phyloP scores from a whole-genome alignment of 2,113 vertebrate genomes.

The Enhydra lutris region DNA sequence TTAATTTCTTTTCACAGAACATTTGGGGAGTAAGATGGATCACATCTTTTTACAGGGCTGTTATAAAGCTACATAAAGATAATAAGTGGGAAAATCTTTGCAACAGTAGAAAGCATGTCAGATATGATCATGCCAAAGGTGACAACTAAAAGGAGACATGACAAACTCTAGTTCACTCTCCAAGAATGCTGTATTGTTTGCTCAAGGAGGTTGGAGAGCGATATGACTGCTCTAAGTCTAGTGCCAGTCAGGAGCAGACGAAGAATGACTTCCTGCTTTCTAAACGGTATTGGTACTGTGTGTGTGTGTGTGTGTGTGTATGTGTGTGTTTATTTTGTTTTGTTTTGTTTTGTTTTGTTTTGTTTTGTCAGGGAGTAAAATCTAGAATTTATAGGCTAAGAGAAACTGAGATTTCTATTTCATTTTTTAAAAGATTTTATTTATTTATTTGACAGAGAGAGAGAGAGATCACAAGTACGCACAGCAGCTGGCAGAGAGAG shows the following conservation, averaged over 20 bases:
- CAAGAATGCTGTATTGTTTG: not conserved
- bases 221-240: not conserved
- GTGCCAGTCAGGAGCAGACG: not conserved
- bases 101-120: not conserved
- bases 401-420: slow-evolving; percentile 25
- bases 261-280: not conserved
- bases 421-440: not conserved
- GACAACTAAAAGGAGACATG: not conserved
- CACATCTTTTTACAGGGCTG: not conserved
- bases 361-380: not conserved
- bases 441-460: too few relatives aligned
- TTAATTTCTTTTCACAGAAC: not conserved
- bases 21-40: not conserved
- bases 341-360: too few relatives aligned
- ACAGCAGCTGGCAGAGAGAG: too few relatives aligned
- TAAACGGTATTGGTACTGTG: not conserved
- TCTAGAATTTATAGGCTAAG: not conserved
- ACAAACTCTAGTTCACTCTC: not conserved
- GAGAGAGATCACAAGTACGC: too few relatives aligned
- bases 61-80: not conserved
- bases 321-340: not conserved
- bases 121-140: not conserved
- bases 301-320: not conserved
- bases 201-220: not conserved
- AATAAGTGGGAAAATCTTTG: not conserved